Conservation (phyloP, 2,113 vertebrate species). For the Sapajus apella region DNA sequence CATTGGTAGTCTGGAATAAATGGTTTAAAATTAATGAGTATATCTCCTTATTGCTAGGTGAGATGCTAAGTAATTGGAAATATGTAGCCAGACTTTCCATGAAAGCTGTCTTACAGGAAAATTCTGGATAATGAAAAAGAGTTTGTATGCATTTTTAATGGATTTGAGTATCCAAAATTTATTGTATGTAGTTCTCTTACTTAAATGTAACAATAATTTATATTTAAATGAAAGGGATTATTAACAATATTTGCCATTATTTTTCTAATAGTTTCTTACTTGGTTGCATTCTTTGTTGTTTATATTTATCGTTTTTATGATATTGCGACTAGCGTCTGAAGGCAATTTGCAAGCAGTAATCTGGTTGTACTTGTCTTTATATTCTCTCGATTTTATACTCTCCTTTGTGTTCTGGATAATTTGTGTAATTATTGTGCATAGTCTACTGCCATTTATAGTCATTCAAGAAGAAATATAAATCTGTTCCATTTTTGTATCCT, state of each 20-base stretch:
- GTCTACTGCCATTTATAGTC: not conserved
- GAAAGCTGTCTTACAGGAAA: conserved; percentile 1
- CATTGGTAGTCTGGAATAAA: conserved; percentile 43
- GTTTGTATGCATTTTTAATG: not conserved
- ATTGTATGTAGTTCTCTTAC: not conserved
- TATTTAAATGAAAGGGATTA: not conserved
- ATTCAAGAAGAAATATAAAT: not conserved
- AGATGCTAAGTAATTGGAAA: conserved; percentile 8
- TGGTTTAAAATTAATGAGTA: conserved; percentile 57
- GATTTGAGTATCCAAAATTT: conserved; percentile 2
- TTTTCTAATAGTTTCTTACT: not conserved
- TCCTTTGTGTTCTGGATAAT: conserved; percentile 26
- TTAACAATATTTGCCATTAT: not conserved
- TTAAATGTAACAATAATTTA: not conserved
- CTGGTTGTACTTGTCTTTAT: not conserved
- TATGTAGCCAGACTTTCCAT: not conserved
- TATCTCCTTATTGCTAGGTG: not conserved
- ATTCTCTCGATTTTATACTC: not conserved
- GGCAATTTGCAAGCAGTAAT: not conserved
- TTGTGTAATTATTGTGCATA: not conserved
- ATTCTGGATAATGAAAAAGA: not conserved
- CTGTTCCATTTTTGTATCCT: not conserved
- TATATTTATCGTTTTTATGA: not conserved
- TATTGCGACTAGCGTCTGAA: not conserved
- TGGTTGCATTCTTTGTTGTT: not conserved